Conservation (phyloP, 1,140 invertebrate species). For the Magallana gigas region DNA sequence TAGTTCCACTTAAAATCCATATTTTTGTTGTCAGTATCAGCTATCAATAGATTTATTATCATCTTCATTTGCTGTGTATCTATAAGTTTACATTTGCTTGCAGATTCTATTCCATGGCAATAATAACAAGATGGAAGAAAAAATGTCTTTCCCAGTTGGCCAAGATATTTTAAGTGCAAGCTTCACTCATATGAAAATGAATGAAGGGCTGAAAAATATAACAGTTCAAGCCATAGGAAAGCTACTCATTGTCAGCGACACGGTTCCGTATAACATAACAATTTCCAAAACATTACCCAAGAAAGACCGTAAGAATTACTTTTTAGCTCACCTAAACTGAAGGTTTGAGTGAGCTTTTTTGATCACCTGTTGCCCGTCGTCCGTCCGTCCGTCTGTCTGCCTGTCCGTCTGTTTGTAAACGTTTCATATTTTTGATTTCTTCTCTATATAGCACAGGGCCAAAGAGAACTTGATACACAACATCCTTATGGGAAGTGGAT, state of each 20-base stretch:
- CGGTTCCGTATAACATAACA: background rate
- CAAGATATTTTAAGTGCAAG: slow-evolving; percentile 30
- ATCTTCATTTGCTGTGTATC: background rate
- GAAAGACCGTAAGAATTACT: background rate
- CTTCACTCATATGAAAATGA: background rate
- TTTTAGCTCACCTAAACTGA: background rate
- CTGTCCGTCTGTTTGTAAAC: too few relatives aligned
- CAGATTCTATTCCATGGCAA: slow-evolving; percentile 8
- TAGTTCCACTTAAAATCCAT: too few relatives aligned
- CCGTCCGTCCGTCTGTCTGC: too few relatives aligned
- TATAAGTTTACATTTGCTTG: background rate
- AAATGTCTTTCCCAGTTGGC: slow-evolving; percentile 6
- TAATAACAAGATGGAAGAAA: background rate
- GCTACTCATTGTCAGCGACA: slow-evolving; percentile 3
- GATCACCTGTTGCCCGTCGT: too few relatives aligned
- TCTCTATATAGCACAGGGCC: too few relatives aligned
- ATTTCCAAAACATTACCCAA: background rate
- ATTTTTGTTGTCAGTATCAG: too few relatives aligned
- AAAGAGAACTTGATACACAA: too few relatives aligned
- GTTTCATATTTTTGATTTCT: too few relatives aligned
- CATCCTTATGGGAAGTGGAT: too few relatives aligned
- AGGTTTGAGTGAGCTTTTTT: too few relatives aligned
- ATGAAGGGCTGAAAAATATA: background rate
- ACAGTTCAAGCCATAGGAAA: slow-evolving; percentile 24
- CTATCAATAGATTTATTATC: background rate